Evolutionary conservation across 1,140 invertebrate genomes (phyloP), one percentile per base, ranked within the genome.

Genomic region (Lasioglossum albipes): DNA sequence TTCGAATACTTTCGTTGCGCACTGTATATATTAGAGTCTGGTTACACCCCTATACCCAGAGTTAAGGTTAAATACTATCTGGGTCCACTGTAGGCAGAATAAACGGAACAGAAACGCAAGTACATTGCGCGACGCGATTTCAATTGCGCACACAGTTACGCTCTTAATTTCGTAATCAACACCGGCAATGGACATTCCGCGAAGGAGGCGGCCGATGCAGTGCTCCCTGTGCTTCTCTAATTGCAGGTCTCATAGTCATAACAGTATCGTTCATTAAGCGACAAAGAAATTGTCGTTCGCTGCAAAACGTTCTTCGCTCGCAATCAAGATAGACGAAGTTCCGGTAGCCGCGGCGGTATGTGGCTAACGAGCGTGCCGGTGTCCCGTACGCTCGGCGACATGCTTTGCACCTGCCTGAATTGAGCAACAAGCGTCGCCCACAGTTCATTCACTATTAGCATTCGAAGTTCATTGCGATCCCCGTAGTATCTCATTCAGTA

Each of bases 361-460:
- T 27, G 36, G 22, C 20, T 54, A 65, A 42, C 22, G 13, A 65
- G 18, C 65, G 16, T 68, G 54, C 64, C 27, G 61, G 10, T 49
- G 49, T 72, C 49, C 13, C 69, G 54, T 36, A 45, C n/a, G 22
- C 7, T 36, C 31, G 31, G 18, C 57, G 42, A 67, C 52, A 27
- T 27, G 49, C 41, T 79, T 81, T 75, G 57, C 80, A 78, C 70
- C 65, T 82, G 65, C 49, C 41, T 9, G 20, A 36, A 82, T 82
- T 79, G 71, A 86, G 80, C 73, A 84, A 87, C 70, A 22, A 18
- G 80, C 42, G 18, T 79, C 83, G 71, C 71, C 75, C 81, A 68
- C 70, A 16, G 42, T 66, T 69, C 71, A 70, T 75, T 68, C 73
- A 27, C 13, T 45, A 75, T 79, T 75, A 45, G 61, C 27, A 75